Evolutionary conservation across 2,888 invertebrate species (phyloP).

Genomic region (Malachius bipustulatus): DNA sequence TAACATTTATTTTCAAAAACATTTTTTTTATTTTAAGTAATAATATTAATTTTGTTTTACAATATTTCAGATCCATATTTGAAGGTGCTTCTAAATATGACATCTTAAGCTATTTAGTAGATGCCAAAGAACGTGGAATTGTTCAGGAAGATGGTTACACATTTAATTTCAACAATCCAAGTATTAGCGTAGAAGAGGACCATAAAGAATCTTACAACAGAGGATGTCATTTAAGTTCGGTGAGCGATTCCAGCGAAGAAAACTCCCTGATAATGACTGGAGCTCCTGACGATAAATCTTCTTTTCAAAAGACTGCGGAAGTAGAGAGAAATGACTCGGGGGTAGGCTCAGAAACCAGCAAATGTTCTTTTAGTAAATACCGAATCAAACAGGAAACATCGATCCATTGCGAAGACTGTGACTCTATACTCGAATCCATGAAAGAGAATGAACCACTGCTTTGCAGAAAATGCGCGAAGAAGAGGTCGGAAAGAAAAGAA

Average conservation of each 20-base stretch:
- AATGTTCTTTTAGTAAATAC: slow-evolving; percentile 66
- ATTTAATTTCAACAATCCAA: slow-evolving; percentile 45
- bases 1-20: background rate
- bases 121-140: slow-evolving; percentile 67
- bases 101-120: slow-evolving; percentile 78
- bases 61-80: slow-evolving; percentile 48
- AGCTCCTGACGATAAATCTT: slow-evolving; percentile 44
- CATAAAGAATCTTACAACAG: slow-evolving; percentile 54
- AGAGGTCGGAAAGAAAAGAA: slow-evolving; percentile 82
- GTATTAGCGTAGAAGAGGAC: slow-evolving; percentile 37
- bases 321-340: slow-evolving; percentile 88
- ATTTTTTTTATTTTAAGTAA: slow-evolving; percentile 1
- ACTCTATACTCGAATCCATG: slow-evolving; percentile 65
- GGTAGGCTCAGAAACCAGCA: slow-evolving; percentile 84
- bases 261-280: slow-evolving; percentile 55
- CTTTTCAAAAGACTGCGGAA: slow-evolving; percentile 54
- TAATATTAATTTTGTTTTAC: background rate
- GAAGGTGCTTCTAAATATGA: slow-evolving; percentile 81
- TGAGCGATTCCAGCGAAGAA: slow-evolving; percentile 80
- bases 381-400: slow-evolving; percentile 47
- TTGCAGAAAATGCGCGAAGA: slow-evolving; percentile 80
- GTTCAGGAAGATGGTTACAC: slow-evolving; percentile 60
- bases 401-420: slow-evolving; percentile 69
- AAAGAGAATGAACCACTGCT: slow-evolving; percentile 66
- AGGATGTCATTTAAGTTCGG: slow-evolving; percentile 64